These are phyloP conservation scores for Caranx ignobilis DNA, from an alignment of 2,113 vertebrate genomes.

Conservation along the genomic window DNA sequence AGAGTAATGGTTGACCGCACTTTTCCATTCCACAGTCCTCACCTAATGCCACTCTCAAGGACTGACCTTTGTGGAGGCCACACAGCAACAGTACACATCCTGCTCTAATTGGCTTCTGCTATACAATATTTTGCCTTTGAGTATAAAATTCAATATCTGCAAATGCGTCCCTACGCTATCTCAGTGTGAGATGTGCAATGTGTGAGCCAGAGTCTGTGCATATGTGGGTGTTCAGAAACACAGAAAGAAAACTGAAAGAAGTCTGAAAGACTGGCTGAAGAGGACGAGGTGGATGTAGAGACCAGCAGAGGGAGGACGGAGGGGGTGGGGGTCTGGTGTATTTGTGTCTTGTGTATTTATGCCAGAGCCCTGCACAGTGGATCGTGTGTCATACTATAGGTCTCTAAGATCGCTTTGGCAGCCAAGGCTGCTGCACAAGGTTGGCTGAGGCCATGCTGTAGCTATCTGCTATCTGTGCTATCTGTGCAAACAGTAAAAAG, in stretches of 20 bases:
- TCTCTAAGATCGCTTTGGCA: background rate
- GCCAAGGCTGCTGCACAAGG: background rate
- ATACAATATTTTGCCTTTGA: slow-evolving; percentile 38
- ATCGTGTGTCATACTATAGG: background rate
- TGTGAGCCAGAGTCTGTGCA: background rate
- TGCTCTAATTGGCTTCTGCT: slow-evolving; percentile 68
- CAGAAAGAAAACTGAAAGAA: background rate
- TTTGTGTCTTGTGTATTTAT: slow-evolving; percentile 21
- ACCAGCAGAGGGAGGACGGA: background rate
- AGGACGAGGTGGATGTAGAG: slow-evolving; percentile 11
- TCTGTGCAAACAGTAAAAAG: slow-evolving; percentile 2
- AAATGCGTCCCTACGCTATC: slow-evolving; percentile 18
- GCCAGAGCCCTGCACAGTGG: background rate
- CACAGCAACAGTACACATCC: slow-evolving; percentile 50
- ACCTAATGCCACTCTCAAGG: slow-evolving; percentile 64
- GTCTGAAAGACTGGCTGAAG: background rate
- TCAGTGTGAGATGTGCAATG: slow-evolving; percentile 8
- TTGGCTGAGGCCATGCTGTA: slow-evolving; percentile 4
- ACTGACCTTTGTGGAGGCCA: slow-evolving; percentile 65
- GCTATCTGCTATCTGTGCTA: background rate
- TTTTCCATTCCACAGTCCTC: slow-evolving; percentile 57
- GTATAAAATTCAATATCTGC: slow-evolving; percentile 35
- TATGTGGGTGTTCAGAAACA: slow-evolving; percentile 6
- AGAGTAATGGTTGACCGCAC: slow-evolving; percentile 61
- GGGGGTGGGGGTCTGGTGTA: background rate